These are phyloP conservation scores for Paracentrotus lividus DNA, from an alignment of 53 echinoderm and acorn worm species.

Conservation along the genomic window DNA sequence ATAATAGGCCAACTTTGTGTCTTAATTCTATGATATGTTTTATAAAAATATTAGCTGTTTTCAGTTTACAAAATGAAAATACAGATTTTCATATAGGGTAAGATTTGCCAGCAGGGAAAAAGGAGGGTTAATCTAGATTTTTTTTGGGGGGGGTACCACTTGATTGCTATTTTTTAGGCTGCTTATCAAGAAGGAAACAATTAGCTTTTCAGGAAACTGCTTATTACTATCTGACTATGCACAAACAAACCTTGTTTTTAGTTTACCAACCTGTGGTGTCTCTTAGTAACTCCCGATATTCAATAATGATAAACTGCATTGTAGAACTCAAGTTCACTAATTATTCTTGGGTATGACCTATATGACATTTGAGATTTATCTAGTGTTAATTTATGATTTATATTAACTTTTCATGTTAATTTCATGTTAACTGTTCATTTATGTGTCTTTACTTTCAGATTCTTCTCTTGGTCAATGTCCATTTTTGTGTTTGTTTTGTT, in stretches of 20 bases:
- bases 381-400: no score
- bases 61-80: no score
- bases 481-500: not conserved
- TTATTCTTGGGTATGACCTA: no score
- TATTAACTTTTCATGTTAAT: not conserved
- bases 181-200: slow-evolving; percentile 43
- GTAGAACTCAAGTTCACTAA: not conserved
- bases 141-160: not conserved
- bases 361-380: no score
- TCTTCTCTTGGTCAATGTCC: not conserved
- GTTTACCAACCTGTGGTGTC: slow-evolving; percentile 16
- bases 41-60: not conserved
- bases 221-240: slow-evolving; percentile 27
- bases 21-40: not conserved
- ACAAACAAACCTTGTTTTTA: slow-evolving; percentile 22
- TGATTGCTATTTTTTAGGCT: not conserved
- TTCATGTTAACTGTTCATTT: not conserved
- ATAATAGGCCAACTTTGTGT: not conserved
- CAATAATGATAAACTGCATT: not conserved
- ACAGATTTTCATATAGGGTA: not conserved
- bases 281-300: not conserved
- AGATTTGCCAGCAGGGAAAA: not conserved
- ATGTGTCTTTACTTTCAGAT: not conserved
- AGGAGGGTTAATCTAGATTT: not conserved
- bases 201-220: slow-evolving; percentile 59